Percentiles rank a stretch among this genome's conserved stretches.
These are phyloP conservation scores for Cephus pulcher DNA, from an alignment of 2,888 invertebrate genomes.

Conservation along the genomic window DNA sequence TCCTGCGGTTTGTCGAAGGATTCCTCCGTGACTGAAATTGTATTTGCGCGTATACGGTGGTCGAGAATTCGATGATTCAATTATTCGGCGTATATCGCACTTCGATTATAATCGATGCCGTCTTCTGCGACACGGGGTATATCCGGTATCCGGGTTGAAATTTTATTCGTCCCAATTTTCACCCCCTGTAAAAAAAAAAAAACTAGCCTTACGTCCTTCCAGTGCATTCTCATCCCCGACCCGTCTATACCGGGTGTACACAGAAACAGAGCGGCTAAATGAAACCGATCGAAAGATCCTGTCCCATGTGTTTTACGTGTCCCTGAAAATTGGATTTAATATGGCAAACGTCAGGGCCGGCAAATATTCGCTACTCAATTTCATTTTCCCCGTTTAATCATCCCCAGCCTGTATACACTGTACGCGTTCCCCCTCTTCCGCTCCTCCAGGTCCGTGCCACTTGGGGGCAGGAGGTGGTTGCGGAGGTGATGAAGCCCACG, in stretches of 20 bases:
- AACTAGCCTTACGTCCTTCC: neutral
- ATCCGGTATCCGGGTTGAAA: neutral
- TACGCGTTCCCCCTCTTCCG: conserved; percentile 17
- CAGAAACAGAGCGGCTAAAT: neutral
- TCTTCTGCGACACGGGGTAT: no score
- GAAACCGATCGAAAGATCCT: neutral
- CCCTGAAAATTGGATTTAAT: conserved; percentile 1
- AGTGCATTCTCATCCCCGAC: neutral
- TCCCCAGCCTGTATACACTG: conserved; percentile 35
- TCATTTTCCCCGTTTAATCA: conserved; percentile 62
- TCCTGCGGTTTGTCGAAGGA: neutral
- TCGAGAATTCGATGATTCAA: neutral
- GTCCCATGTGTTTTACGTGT: neutral
- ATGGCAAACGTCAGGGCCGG: neutral
- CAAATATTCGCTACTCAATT: conserved; percentile 53
- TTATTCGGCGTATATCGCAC: no score
- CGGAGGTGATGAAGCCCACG: neutral
- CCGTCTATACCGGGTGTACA: neutral
- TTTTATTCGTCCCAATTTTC: neutral
- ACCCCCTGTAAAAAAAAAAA: neutral
- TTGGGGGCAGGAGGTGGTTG: neutral
- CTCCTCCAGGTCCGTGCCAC: neutral
- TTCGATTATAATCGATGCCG: no score
- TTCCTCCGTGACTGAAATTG: conserved; percentile 17
- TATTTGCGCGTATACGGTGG: conserved; percentile 28